Evolutionary conservation across 1,140 invertebrate genomes (phyloP).

Genomic region (Aplysia californica): DNA sequence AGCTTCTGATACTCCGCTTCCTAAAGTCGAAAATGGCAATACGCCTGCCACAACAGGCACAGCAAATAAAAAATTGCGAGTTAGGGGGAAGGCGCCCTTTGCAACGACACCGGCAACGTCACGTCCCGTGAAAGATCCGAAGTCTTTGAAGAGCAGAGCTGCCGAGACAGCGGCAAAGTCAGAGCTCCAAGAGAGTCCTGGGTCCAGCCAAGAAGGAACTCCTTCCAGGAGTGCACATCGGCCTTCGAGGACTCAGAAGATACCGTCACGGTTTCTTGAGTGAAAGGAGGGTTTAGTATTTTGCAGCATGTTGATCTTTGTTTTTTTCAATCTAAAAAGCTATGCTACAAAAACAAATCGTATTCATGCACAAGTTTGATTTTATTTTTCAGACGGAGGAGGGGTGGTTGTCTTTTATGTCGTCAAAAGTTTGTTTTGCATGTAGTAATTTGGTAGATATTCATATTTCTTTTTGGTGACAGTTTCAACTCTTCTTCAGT

Average conservation of each 20-base stretch:
- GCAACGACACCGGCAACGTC: neutral
- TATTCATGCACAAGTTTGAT: too few relatives aligned
- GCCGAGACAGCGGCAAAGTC: neutral
- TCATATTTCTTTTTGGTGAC: too few relatives aligned
- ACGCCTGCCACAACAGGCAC: neutral
- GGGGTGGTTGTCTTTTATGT: neutral
- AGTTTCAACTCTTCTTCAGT: too few relatives aligned
- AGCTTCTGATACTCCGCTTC: too few relatives aligned
- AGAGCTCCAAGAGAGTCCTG: neutral
- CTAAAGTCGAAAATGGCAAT: neutral
- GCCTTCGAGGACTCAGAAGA: conserved; percentile 17
- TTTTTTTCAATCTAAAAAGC: neutral
- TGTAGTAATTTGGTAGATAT: neutral
- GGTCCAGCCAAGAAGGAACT: too few relatives aligned
- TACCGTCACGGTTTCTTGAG: conserved; percentile 22
- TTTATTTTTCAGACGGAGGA: neutral
- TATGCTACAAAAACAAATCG: too few relatives aligned
- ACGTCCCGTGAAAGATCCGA: neutral
- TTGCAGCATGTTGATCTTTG: neutral
- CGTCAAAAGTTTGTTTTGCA: neutral
- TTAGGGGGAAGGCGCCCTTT: neutral
- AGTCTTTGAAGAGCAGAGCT: neutral
- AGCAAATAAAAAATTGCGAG: neutral
- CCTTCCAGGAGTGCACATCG: conserved; percentile 1
- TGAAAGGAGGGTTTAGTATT: neutral